Base-by-base conservation (phyloP, 2,797 vertebrate species). In the Agapornis canus region DNA sequence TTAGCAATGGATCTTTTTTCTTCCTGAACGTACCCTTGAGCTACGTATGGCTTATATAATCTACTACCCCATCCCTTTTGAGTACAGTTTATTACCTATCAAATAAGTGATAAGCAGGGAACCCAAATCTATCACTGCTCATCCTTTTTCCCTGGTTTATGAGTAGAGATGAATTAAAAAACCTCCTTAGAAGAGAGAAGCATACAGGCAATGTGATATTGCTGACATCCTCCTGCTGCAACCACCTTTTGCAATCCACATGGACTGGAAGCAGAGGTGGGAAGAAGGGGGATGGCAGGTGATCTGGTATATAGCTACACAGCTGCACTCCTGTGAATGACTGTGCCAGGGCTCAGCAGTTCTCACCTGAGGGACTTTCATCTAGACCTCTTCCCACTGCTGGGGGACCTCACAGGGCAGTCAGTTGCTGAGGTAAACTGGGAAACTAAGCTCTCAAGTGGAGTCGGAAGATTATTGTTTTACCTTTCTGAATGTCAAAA, bases 21-120 rank as follows among this genome's bases (percentile, higher is more conserved):
- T 71, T 72, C 75, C 79, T 76, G 61, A 85, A 45, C 59, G 71
- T 23, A 17, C 47, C 29, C 64, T 85, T 82, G 54, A 89, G 84
- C 20, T 76, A 63, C 25, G 21, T 39, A 37, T 9, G 42, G 39
- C 54, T 91, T 85, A 35, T 57, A 35, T 35, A 42, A 76, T 61
- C 47, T 76, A 69, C n/a, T 45, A 32, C 13, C 7, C 11, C 65
- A 79, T 57, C n/a, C 42, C 14, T 65, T 89, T 27, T n/a, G 56
- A 88, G 63, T n/a, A 10, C 7, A 16, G 18, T 27, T 87, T 65
- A 69, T 65, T 14, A 61, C 21, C 39, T 72, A 65, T 37, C 47
- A 61, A 48, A 6, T 45, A 79, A 75, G 19, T 47, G 21, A 3
- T 19, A 77, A 47, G 18, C 57, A 57, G 5, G 22, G 39, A 85